phyloP scores from a whole-genome alignment of 2,113 vertebrate species.

The Stictonetta naevosa region DNA sequence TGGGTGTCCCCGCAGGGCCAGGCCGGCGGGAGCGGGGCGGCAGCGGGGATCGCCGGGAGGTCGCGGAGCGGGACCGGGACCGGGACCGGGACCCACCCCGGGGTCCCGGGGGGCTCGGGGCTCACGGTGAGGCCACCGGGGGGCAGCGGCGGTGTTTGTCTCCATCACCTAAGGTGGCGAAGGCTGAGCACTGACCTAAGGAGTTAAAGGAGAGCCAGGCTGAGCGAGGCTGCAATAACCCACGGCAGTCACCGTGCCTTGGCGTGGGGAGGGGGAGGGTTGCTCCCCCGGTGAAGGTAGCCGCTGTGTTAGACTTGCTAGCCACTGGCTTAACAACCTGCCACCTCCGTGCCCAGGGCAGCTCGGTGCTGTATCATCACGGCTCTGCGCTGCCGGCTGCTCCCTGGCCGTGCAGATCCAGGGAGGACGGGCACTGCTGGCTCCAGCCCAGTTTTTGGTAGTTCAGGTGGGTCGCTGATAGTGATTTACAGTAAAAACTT shows the following conservation, averaged over 20 bases:
- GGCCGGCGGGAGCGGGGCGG: no score
- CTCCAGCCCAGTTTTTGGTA: constrained; percentile 8
- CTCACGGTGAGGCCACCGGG: no score
- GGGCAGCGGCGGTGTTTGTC: no score
- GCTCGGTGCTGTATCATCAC: not conserved
- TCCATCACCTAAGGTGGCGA: not conserved
- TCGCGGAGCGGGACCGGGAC: no score
- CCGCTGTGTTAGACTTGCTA: not conserved
- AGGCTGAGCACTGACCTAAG: not conserved
- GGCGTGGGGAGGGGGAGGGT: not conserved
- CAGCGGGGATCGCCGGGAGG: no score
- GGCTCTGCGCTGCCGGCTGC: not conserved
- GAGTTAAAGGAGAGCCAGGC: not conserved
- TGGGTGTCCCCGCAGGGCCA: no score
- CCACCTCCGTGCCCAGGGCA: not conserved
- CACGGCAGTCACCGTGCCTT: not conserved
- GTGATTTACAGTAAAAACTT: constrained; percentile 43
- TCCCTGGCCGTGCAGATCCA: fast-evolving
- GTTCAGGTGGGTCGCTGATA: constrained; percentile 5
- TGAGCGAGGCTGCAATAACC: not conserved
- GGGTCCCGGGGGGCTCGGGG: no score
- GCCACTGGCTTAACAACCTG: not conserved
- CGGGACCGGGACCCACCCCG: no score
- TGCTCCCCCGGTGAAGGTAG: not conserved
- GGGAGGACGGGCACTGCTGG: not conserved